Base-by-base conservation (phyloP, 2,797 vertebrate species). In the Australoheros facetus region DNA sequence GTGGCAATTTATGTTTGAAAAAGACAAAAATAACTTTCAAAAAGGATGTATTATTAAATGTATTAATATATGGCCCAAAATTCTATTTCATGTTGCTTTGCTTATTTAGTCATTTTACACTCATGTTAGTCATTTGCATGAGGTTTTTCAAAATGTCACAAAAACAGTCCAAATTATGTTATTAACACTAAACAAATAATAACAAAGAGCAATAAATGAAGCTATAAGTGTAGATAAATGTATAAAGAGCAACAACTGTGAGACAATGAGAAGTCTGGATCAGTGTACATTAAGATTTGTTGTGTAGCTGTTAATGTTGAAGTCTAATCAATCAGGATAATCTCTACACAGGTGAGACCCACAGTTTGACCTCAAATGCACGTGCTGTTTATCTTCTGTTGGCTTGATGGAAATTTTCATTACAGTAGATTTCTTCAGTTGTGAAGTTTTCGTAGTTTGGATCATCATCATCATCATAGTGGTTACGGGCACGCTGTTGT, bases 1-100 rank as follows among this genome's bases (percentile, higher is more conserved):
- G 17, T 59, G 2, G 17, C 57, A 59, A 59, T 37, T 59, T 34
- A 4, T 0, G 0, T 59, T 13, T 34, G 32, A 59, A 59, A 13
- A 34, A 19, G 3, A 0, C 57, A 59, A 37, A 59, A 59, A 59
- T 10, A 34, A 59, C 7, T 34, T 1, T 26, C 3, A 26, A 37
- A 59, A 21, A 59, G 9, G 32, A 9, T 58, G 56, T 58, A 1
- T 30, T 34, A 6, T n/a, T 32, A 34, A 58, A n/a, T 0, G 0
- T 58, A 3, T 58, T 58, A 58, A 0, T 58, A 34, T 0, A 58
- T 58, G 56, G 17, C 11, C 9, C 30, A 34, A 12, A 19, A 60
- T 4, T 37, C 19, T 10, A 21, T 37, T 4, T 60, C 3, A 21
- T 13, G 12, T 60, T 37, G 11, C 17, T 60, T 60, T 60, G 57